Evolutionary conservation across 2,113 vertebrate genomes (phyloP), one percentile per base, ranked within the genome.

Genomic region (Dasyurus viverrinus): DNA sequence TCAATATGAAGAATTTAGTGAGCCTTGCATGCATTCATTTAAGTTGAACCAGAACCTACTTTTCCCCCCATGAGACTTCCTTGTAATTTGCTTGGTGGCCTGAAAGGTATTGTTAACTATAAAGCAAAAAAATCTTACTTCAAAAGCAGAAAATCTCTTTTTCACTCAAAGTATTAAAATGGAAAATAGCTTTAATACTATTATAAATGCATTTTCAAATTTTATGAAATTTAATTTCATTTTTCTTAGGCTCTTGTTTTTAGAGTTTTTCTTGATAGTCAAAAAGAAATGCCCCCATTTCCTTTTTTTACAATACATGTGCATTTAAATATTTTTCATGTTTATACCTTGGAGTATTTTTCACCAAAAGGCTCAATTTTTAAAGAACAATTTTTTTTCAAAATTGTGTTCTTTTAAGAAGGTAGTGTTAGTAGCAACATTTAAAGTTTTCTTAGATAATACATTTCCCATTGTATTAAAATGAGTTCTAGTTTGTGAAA

Each of bases 41-140:
- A 91, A 94, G 48, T 89, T 92, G 16, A 93, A 76, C 76, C 22
- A 27, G 48, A 54, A 25, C 46, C 47, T 93, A 48, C 52, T 91
- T 57, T 96, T 91, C 91, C 93, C 92, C 36, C 36, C 94, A 89
- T 93, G n/a, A 92, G 55, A 1, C 93, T 92, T 91, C 57, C 14
- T 92, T 93, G 53, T 92, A 55, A 89, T 96, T 92, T 54, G 4
- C 91, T 89, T 93, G 47, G 27, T 90, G 27, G 8, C 26, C 89
- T 19, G 89, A 3, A 92, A 93, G 23, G 8, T 47, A 30, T 68
- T 36, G 48, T 90, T 91, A 93, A 47, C 53, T 94, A 8, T 96
- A 84, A 11, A 89, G 93, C 90, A 90, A 95, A 76, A 90, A 76
- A 92, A 50, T 60, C 9, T 90, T 93, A 52, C 11, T 89, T 27